A percentile compares a stretch with the other conserved stretches of the same genome.
Conservation (phyloP, 2,888 invertebrate genomes). For the Lycophotia porphyrea region DNA sequence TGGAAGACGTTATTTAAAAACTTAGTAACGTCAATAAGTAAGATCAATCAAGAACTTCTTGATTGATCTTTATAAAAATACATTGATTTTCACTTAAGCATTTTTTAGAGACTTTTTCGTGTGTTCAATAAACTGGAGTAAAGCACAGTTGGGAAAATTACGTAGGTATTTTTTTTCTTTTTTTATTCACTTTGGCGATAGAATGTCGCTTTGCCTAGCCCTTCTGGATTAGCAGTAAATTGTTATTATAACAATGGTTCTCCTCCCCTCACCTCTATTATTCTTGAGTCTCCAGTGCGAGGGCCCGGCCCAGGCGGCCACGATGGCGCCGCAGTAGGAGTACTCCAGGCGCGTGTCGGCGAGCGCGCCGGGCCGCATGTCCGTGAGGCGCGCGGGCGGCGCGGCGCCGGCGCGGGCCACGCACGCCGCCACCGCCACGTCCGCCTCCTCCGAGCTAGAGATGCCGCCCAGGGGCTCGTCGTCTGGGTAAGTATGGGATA, state of each 20-base stretch:
- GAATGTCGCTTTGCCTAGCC: too few relatives aligned
- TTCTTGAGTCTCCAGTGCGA: background rate
- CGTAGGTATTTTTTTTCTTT: background rate
- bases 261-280: background rate
- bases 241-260: too few relatives aligned
- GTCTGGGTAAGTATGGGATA: constrained; percentile 68
- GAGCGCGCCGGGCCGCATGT: constrained; percentile 45
- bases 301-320: constrained; percentile 12
- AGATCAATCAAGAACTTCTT: too few relatives aligned
- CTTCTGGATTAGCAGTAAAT: background rate
- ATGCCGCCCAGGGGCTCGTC: constrained; percentile 86
- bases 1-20: background rate
- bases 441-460: constrained; percentile 86
- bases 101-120: background rate
- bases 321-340: constrained; percentile 17
- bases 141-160: background rate
- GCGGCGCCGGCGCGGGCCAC: constrained; percentile 78
- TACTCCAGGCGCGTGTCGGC: constrained; percentile 5
- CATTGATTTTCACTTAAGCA: background rate
- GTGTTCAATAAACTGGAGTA: background rate
- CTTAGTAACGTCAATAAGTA: too few relatives aligned
- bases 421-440: constrained; percentile 82
- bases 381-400: background rate
- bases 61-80: background rate
- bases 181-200: too few relatives aligned